phyloP scores from a whole-genome alignment of 2,113 vertebrate genomes.

The Corythornis vintsioides region DNA sequence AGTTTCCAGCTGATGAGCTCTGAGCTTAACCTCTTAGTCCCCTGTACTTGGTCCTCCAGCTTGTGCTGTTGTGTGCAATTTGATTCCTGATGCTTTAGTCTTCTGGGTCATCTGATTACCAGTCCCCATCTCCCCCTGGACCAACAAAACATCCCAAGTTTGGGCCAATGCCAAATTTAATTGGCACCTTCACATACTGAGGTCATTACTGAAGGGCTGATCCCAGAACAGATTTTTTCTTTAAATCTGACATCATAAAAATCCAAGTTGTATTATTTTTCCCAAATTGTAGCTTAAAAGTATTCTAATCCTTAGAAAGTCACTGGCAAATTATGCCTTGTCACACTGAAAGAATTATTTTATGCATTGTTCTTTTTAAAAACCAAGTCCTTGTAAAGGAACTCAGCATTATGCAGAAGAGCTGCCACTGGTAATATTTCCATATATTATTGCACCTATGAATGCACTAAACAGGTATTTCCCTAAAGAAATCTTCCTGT shows the following conservation, averaged over 20 bases:
- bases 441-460: background rate
- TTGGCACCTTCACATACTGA: background rate
- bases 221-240: background rate
- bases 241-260: background rate
- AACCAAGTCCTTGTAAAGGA: background rate
- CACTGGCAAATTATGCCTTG: background rate
- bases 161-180: background rate
- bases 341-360: background rate
- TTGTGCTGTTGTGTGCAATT: background rate
- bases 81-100: background rate
- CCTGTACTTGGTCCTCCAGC: background rate
- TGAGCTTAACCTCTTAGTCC: background rate
- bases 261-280: background rate
- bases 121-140: background rate
- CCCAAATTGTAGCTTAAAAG: background rate
- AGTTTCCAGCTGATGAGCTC: background rate
- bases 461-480: background rate
- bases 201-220: background rate
- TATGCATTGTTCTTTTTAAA: background rate
- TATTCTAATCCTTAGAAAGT: background rate
- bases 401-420: background rate
- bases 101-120: background rate
- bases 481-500: background rate
- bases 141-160: background rate
- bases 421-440: background rate